Evolutionary conservation across 2,888 invertebrate genomes (phyloP).

Genomic region (Conomelus anceps): DNA sequence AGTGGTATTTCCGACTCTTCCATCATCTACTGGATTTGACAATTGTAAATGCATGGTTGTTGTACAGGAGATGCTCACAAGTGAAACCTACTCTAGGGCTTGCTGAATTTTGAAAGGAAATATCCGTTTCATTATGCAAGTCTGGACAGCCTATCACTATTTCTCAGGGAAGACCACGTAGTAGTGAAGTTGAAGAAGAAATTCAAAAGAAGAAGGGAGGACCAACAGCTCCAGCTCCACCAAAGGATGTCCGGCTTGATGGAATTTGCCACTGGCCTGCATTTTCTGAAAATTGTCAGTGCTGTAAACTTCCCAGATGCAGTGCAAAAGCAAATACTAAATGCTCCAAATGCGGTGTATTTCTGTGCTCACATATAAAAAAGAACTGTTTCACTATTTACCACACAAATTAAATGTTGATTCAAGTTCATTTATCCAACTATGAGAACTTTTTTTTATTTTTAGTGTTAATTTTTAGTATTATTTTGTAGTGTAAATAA

Average conservation of each 20-base stretch:
- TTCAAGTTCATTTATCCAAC: too few relatives aligned
- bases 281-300: neutral
- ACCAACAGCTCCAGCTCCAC: constrained; percentile 7
- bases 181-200: neutral
- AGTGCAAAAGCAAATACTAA: too few relatives aligned
- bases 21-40: constrained; percentile 37
- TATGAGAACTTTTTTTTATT: too few relatives aligned
- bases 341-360: too few relatives aligned
- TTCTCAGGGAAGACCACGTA: neutral
- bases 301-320: neutral
- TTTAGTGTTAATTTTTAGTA: too few relatives aligned
- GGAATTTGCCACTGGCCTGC: constrained; percentile 1
- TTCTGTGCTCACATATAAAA: too few relatives aligned
- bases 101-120: neutral
- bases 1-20: constrained; percentile 40
- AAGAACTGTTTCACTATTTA: too few relatives aligned
- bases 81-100: neutral
- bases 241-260: constrained; percentile 16
- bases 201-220: constrained; percentile 1
- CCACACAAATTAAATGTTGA: too few relatives aligned
- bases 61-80: neutral
- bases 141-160: neutral
- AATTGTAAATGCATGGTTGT: constrained; percentile 36
- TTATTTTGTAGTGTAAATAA: too few relatives aligned
- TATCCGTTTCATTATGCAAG: neutral